phyloP scores from a whole-genome alignment of 2,888 invertebrate species.

The Trichopria drosophilae region DNA sequence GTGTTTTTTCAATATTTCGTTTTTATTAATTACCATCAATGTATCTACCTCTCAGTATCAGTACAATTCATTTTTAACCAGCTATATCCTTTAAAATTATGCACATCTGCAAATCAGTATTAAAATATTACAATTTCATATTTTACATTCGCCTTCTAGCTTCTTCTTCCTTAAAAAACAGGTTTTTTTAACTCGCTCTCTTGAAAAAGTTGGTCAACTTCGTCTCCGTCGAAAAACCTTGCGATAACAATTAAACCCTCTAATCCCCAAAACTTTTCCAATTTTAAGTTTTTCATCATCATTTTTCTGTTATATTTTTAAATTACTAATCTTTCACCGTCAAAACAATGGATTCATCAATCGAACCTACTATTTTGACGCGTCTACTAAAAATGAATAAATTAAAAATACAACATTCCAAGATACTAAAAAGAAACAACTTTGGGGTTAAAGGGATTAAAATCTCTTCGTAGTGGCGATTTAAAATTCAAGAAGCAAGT shows the following conservation, averaged over 20 bases:
- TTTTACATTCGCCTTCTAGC: slow-evolving; percentile 52
- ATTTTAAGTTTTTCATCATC: no score
- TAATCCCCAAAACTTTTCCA: slow-evolving; percentile 11
- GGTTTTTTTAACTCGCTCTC: slow-evolving; percentile 25
- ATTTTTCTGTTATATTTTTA: slow-evolving; percentile 1
- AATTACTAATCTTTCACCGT: neutral
- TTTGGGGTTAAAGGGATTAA: neutral
- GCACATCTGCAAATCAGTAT: slow-evolving; percentile 60
- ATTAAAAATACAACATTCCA: no score
- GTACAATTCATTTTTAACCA: slow-evolving; percentile 54
- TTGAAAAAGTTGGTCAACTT: no score
- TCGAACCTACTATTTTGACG: no score
- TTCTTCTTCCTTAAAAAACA: slow-evolving; percentile 35
- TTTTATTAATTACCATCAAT: slow-evolving; percentile 45
- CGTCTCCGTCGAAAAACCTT: slow-evolving; percentile 27
- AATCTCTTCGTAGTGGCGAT: neutral
- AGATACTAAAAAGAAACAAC: neutral
- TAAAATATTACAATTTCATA: slow-evolving; percentile 60
- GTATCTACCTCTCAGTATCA: slow-evolving; percentile 42
- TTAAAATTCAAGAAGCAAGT: slow-evolving; percentile 25
- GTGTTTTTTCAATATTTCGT: slow-evolving; percentile 56
- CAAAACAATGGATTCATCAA: no score
- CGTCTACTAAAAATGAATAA: no score
- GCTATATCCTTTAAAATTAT: slow-evolving; percentile 56
- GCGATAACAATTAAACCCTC: slow-evolving; percentile 7